A percentile compares a stretch with the other conserved stretches of the same genome.
phyloP scores from a whole-genome alignment of 2,888 invertebrate species.

The Diarsia dahlii region DNA sequence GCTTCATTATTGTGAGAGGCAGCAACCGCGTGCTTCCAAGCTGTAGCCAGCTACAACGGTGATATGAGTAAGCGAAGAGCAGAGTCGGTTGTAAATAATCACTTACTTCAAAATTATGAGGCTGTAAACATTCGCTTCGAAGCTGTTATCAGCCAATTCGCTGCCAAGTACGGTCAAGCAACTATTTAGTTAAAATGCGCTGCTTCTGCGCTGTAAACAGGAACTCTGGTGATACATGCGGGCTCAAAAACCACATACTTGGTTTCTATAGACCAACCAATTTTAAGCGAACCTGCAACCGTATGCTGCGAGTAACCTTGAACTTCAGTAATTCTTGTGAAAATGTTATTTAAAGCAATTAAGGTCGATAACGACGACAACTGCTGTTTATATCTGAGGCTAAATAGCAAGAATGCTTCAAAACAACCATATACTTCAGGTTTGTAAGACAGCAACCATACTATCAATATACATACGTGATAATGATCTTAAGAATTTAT shows the following conservation, averaged over 20 bases:
- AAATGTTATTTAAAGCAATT: background rate
- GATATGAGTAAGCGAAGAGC: slow-evolving; percentile 2
- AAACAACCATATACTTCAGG: background rate
- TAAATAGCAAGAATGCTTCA: background rate
- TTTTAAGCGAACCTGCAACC: background rate
- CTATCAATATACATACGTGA: background rate
- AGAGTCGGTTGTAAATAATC: background rate
- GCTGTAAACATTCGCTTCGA: background rate
- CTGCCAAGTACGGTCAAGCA: slow-evolving; percentile 12
- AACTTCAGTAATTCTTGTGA: background rate
- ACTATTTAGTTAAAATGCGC: slow-evolving; percentile 5
- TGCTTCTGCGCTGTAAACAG: slow-evolving; percentile 7
- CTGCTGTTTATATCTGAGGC: background rate
- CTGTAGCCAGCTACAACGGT: slow-evolving; percentile 10
- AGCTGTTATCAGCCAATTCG: background rate
- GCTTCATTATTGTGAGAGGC: background rate
- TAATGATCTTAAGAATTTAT: background rate
- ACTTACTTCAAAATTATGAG: background rate
- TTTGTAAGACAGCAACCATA: slow-evolving; percentile 11
- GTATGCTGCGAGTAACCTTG: background rate
- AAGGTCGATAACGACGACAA: background rate
- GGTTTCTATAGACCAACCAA: slow-evolving; percentile 14
- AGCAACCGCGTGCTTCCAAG: slow-evolving; percentile 18
- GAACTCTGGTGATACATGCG: background rate
- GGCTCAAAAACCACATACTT: background rate